Evolutionary conservation across 2,888 invertebrate species (phyloP).

Genomic region (Acrobasis repandana): DNA sequence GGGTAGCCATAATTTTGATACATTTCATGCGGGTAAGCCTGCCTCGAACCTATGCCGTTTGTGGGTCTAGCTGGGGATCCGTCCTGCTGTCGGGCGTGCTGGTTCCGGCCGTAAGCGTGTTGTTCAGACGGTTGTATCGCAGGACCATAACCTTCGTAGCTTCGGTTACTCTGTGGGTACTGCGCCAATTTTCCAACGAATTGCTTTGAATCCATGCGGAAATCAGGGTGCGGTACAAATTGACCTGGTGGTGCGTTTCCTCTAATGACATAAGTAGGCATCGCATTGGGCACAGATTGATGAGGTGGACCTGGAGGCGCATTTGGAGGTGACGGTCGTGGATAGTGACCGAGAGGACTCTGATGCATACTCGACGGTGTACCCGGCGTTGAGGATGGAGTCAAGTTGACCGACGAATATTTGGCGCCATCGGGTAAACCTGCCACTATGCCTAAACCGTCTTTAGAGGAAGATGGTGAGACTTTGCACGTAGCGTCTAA

Average conservation of each 20-base stretch:
- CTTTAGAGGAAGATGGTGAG: constrained; percentile 82
- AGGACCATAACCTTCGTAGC: constrained; percentile 65
- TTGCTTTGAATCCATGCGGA: constrained; percentile 76
- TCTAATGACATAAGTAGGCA: constrained; percentile 83
- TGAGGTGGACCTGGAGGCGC: constrained; percentile 84
- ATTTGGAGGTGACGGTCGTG: constrained; percentile 87
- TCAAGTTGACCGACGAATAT: constrained; percentile 84
- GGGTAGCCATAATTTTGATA: constrained; percentile 80
- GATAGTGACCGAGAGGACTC: constrained; percentile 86
- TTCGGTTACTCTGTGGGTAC: constrained; percentile 71
- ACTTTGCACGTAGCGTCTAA: constrained; percentile 75
- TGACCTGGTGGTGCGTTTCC: constrained; percentile 77
- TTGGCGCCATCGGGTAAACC: constrained; percentile 81
- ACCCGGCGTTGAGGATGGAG: constrained; percentile 85
- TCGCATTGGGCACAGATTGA: constrained; percentile 83
- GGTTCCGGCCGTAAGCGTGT: constrained; percentile 73
- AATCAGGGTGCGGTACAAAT: constrained; percentile 78
- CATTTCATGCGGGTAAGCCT: constrained; percentile 75
- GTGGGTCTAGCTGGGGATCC: constrained; percentile 62
- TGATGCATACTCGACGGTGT: constrained; percentile 85
- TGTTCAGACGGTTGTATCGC: constrained; percentile 67
- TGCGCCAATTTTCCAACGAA: constrained; percentile 73
- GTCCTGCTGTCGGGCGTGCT: constrained; percentile 62
- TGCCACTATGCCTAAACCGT: constrained; percentile 65
- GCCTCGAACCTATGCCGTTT: constrained; percentile 68